Evolutionary conservation across 2,888 invertebrate genomes (phyloP).

Genomic region (Catocala sponsa): DNA sequence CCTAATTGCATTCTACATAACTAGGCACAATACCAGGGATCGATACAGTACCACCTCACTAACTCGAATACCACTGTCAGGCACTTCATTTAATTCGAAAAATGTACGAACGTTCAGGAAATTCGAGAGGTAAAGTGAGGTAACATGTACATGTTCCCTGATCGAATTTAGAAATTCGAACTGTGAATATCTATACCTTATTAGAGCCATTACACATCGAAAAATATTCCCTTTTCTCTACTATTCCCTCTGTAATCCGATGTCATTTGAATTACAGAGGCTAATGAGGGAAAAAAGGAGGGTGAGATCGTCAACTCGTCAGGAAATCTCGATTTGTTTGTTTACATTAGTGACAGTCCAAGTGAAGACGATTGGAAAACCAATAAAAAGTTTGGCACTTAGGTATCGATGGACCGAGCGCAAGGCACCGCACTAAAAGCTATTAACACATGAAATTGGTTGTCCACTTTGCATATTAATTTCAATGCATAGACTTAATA

Average conservation of each 20-base stretch:
- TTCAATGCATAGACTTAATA: slow-evolving; percentile 37
- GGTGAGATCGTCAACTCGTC: slow-evolving; percentile 26
- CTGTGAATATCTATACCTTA: slow-evolving; percentile 4
- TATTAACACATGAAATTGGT: slow-evolving; percentile 16
- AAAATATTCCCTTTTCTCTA: slow-evolving; percentile 8
- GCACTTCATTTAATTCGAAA: background rate
- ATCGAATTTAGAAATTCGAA: background rate
- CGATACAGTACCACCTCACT: background rate
- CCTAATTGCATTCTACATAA: slow-evolving; percentile 21
- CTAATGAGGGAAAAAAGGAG: slow-evolving; percentile 29
- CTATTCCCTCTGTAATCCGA: slow-evolving; percentile 23
- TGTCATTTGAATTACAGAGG: slow-evolving; percentile 29
- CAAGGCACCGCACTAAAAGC: background rate
- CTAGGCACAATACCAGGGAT: slow-evolving; percentile 14
- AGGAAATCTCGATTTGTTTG: slow-evolving; percentile 31
- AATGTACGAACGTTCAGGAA: background rate
- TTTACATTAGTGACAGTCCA: slow-evolving; percentile 26
- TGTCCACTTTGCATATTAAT: slow-evolving; percentile 36
- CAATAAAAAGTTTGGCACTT: background rate
- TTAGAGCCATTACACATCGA: slow-evolving; percentile 8
- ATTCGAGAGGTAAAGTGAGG: background rate
- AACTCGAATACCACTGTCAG: slow-evolving; percentile 16
- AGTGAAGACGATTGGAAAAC: background rate
- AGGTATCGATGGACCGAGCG: background rate
- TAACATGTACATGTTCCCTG: too few species aligned